These are phyloP conservation scores for Hystrix brachyura DNA, from an alignment of 2,113 vertebrate species.

Conservation along the genomic window DNA sequence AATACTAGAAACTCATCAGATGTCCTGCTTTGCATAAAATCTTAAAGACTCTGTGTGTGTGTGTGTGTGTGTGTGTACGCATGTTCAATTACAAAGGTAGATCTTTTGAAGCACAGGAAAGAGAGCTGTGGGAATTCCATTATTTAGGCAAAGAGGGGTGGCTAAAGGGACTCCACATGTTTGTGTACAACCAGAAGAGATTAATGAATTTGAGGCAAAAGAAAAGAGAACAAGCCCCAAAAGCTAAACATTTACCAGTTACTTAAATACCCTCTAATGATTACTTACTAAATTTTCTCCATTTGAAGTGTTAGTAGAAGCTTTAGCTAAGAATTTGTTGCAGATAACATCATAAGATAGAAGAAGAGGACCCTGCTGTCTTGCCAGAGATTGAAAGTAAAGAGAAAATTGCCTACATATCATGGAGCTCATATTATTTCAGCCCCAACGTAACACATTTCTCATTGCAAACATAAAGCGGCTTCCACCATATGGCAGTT, in stretches of 20 bases:
- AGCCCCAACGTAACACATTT: not conserved
- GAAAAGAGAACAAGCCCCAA: not conserved
- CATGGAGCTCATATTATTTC: not conserved
- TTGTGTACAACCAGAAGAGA: not conserved
- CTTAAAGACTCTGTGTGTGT: not conserved
- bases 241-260: not conserved
- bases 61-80: rapidly evolving
- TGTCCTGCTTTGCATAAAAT: not conserved
- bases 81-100: not conserved
- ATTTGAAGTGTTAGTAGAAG: not conserved
- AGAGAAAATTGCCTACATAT: not conserved
- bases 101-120: not conserved
- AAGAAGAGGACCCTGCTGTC: not conserved
- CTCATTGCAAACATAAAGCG: not conserved
- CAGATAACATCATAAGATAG: not conserved
- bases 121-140: not conserved
- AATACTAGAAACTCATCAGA: not conserved
- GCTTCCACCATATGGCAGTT: not conserved
- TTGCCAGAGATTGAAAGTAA: not conserved
- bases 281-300: slow-evolving; percentile 8
- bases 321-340: slow-evolving; percentile 1
- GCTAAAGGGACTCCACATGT: not conserved
- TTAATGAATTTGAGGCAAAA: not conserved
- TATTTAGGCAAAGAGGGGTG: not conserved
- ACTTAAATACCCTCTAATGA: not conserved